A percentile compares a stretch with the other conserved stretches of the same genome.
Conservation (phyloP, 2,888 invertebrate species). For the Callinectes sapidus region DNA sequence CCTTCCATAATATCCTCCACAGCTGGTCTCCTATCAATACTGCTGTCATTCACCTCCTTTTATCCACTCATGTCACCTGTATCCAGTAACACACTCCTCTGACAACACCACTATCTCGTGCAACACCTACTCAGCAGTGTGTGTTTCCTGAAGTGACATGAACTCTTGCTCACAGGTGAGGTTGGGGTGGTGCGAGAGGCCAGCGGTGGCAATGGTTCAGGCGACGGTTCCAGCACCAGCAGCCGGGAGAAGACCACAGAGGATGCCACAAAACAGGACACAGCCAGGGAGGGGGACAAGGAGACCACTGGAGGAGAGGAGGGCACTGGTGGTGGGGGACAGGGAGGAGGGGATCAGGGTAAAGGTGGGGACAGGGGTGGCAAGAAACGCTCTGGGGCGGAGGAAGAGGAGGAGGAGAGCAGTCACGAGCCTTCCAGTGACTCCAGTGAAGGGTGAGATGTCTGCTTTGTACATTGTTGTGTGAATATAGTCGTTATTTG, state of each 20-base stretch:
- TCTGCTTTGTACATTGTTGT: not conserved
- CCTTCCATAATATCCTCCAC: not conserved
- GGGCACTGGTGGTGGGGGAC: slow-evolving; percentile 34
- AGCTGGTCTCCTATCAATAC: not conserved
- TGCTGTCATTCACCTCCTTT: not conserved
- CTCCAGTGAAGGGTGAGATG: slow-evolving; percentile 67
- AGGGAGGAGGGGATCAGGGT: slow-evolving; percentile 42
- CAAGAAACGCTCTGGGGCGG: not conserved
- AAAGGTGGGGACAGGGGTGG: slow-evolving; percentile 37
- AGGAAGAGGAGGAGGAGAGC: slow-evolving; percentile 62
- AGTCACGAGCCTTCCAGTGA: slow-evolving; percentile 71
- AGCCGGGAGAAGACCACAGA: not conserved
- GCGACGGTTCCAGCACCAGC: slow-evolving; percentile 36
- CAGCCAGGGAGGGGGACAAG: slow-evolving; percentile 29
- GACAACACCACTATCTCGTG: not conserved
- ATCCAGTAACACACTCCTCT: not conserved
- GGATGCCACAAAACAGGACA: not conserved
- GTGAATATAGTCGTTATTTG: not conserved
- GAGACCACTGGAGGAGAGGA: slow-evolving; percentile 21
- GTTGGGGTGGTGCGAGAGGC: slow-evolving; percentile 2
- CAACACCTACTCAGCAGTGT: not conserved
- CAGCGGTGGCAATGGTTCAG: slow-evolving; percentile 41
- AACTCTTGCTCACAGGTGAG: slow-evolving; percentile 43
- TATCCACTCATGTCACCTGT: not conserved
- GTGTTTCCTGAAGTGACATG: not conserved